Percentiles rank a stretch among this genome's conserved stretches.
Conservation (phyloP, 2,888 invertebrate genomes). For the Lagria hirta region DNA sequence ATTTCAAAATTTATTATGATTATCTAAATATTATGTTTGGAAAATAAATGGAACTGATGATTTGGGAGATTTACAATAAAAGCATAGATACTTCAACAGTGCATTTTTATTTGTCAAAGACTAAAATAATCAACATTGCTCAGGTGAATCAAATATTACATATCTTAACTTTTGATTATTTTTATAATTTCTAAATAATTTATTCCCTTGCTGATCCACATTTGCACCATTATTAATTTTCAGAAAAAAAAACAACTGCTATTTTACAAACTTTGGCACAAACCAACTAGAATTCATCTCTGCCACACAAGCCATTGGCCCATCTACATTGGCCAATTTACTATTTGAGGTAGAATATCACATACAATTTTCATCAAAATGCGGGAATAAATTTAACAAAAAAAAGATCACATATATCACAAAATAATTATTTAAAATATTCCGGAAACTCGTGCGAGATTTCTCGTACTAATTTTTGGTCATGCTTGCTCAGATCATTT, state of each 20-base stretch:
- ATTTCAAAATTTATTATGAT: too few relatives aligned
- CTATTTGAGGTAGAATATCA: constrained; percentile 26
- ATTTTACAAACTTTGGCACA: constrained; percentile 21
- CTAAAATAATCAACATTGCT: constrained; percentile 4
- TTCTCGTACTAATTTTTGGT: constrained; percentile 76
- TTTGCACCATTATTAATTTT: constrained; percentile 5
- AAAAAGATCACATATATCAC: constrained; percentile 13
- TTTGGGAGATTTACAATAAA: constrained; percentile 75
- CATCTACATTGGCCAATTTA: constrained; percentile 5
- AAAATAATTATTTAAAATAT: constrained; percentile 62
- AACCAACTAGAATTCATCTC: constrained; percentile 6
- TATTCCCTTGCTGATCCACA: constrained; percentile 11
- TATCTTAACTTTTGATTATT: constrained; percentile 23
- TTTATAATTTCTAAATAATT: constrained; percentile 22
- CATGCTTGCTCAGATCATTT: constrained; percentile 69
- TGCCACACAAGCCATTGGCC: constrained; percentile 7
- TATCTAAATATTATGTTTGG: too few relatives aligned
- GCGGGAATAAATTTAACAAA: constrained; percentile 9
- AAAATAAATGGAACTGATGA: constrained; percentile 98
- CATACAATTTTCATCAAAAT: constrained; percentile 21
- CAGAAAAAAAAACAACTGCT: constrained; percentile 3
- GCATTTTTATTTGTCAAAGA: constrained; percentile 23
- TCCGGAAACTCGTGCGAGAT: constrained; percentile 85
- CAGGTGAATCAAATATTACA: constrained; percentile 11
- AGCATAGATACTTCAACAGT: constrained; percentile 15